phyloP scores from a whole-genome alignment of 2,888 invertebrate genomes.

The Oscheius sp. region DNA sequence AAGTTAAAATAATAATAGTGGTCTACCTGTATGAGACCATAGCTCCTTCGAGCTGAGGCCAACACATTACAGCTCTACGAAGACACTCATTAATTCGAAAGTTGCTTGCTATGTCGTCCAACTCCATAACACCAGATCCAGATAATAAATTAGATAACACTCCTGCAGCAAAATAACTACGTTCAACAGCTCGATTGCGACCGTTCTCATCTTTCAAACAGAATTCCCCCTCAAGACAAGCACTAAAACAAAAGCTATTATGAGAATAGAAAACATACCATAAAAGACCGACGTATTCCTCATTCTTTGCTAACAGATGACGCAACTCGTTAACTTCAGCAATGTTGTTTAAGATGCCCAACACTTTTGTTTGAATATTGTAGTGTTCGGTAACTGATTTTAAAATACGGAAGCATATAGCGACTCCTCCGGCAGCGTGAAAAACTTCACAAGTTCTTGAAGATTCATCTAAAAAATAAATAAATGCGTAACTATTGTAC shows the following conservation, averaged over 20 bases:
- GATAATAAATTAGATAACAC: slow-evolving; percentile 50
- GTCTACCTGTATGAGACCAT: slow-evolving; percentile 78
- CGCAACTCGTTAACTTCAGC: slow-evolving; percentile 79
- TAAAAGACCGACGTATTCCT: slow-evolving; percentile 73
- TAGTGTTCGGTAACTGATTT: slow-evolving; percentile 74
- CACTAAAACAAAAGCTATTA: slow-evolving; percentile 34
- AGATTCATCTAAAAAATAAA: slow-evolving; percentile 77
- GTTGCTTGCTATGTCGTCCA: not conserved
- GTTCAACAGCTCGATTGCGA: slow-evolving; percentile 76
- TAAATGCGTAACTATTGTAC: slow-evolving; percentile 63
- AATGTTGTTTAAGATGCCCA: slow-evolving; percentile 81
- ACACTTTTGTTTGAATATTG: slow-evolving; percentile 81
- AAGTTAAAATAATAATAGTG: too few relatives aligned
- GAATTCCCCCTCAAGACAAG: slow-evolving; percentile 46
- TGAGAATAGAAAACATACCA: slow-evolving; percentile 24
- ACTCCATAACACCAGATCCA: not conserved
- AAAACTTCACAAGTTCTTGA: slow-evolving; percentile 80
- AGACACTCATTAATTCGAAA: slow-evolving; percentile 42
- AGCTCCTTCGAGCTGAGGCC: slow-evolving; percentile 80
- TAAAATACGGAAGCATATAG: slow-evolving; percentile 78
- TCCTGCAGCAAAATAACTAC: slow-evolving; percentile 78
- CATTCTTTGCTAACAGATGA: slow-evolving; percentile 74
- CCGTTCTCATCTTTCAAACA: slow-evolving; percentile 36
- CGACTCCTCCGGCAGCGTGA: slow-evolving; percentile 78
- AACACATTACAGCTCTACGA: slow-evolving; percentile 72